These are phyloP conservation scores for Ellobius talpinus DNA, from an alignment of 2,113 vertebrate genomes.

Conservation along the genomic window DNA sequence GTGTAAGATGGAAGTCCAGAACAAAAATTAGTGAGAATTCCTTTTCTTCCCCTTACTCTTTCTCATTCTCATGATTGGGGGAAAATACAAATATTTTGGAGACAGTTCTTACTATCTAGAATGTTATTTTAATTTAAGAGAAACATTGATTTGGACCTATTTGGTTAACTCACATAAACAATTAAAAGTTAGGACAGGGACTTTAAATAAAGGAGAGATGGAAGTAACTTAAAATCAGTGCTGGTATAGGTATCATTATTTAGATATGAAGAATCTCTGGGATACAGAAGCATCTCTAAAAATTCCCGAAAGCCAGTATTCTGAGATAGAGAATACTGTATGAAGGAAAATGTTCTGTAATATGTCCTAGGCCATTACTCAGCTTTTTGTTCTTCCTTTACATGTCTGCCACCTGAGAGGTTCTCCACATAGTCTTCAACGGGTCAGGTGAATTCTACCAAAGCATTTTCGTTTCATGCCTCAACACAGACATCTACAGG, in stretches of 20 bases:
- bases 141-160: conserved; percentile 29
- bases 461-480: neutral
- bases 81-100: conserved; percentile 29
- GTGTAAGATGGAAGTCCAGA: conserved; percentile 19
- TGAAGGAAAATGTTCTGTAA: neutral
- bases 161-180: conserved; percentile 25
- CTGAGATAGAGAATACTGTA: neutral
- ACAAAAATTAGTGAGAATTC: conserved; percentile 18
- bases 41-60: neutral
- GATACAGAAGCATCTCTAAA: conserved; percentile 6
- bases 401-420: neutral
- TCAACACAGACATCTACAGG: conserved; percentile 38
- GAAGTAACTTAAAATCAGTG: conserved; percentile 34
- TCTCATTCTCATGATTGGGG: neutral
- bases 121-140: conserved; percentile 40
- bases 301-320: neutral
- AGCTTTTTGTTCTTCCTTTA: neutral
- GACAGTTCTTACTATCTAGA: neutral
- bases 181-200: neutral
- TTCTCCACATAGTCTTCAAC: conserved; percentile 18
- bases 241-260: conserved; percentile 30
- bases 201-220: neutral
- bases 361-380: neutral
- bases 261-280: neutral
- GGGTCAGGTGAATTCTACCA: conserved; percentile 35